Conservation (phyloP, 2,888 invertebrate species). For the Pharmacophagus antenor region DNA sequence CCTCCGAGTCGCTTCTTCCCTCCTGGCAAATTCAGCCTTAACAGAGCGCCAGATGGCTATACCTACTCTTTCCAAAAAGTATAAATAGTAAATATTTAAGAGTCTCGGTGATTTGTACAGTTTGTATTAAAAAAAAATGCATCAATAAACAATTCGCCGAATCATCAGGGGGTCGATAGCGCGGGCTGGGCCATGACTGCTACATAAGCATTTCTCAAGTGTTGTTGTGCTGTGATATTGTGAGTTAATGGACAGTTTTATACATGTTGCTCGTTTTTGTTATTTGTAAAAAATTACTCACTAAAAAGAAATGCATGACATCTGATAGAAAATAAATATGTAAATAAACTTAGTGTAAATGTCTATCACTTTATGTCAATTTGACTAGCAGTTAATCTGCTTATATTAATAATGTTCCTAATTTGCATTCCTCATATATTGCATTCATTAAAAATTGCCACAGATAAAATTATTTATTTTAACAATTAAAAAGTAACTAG, state of each 20-base stretch:
- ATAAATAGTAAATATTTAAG: constrained; percentile 59
- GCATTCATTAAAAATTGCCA: constrained; percentile 26
- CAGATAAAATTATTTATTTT: not conserved
- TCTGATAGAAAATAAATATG: constrained; percentile 61
- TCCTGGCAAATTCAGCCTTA: constrained; percentile 91
- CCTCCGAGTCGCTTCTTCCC: constrained; percentile 89
- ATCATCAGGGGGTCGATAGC: constrained; percentile 60
- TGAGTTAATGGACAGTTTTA: constrained; percentile 72
- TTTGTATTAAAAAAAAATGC: constrained; percentile 64
- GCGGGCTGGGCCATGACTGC: constrained; percentile 51
- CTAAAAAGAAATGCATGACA: constrained; percentile 49
- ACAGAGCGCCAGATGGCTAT: constrained; percentile 93
- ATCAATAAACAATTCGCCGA: constrained; percentile 71
- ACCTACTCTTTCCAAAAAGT: constrained; percentile 90
- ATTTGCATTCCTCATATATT: constrained; percentile 32
- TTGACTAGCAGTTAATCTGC: constrained; percentile 33
- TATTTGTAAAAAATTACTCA: constrained; percentile 55
- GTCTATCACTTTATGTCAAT: constrained; percentile 32
- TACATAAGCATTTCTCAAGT: constrained; percentile 74
- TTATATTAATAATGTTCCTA: constrained; percentile 31
- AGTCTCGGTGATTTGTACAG: constrained; percentile 63
- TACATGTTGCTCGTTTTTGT: constrained; percentile 56
- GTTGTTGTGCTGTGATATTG: constrained; percentile 80
- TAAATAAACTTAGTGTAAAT: constrained; percentile 68
- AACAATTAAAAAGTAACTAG: constrained; percentile 31